phyloP scores from a whole-genome alignment of 2,888 invertebrate genomes.

The Conistra vaccinii region DNA sequence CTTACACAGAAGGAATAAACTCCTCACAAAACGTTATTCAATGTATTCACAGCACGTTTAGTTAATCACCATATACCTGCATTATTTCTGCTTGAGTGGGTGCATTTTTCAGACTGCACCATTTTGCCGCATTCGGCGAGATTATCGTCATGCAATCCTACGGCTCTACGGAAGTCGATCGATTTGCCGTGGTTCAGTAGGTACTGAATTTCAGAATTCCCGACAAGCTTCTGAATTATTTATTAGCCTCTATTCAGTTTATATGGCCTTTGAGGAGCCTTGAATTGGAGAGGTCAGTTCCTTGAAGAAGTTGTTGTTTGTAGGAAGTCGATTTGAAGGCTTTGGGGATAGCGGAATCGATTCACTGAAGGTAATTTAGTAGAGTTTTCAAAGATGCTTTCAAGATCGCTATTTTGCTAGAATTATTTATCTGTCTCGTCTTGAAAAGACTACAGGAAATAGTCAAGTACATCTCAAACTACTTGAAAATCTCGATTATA shows the following conservation, averaged over 20 bases:
- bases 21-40: slow-evolving; percentile 1
- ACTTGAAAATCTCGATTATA: slow-evolving; percentile 6
- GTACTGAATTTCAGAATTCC: slow-evolving; percentile 43
- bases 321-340: slow-evolving; percentile 11
- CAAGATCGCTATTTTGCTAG: slow-evolving; percentile 1
- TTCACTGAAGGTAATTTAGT: slow-evolving; percentile 19
- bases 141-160: slow-evolving; percentile 53
- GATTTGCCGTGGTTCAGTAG: slow-evolving; percentile 31
- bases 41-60: slow-evolving; percentile 50
- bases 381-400: slow-evolving; percentile 7
- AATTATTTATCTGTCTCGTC: background rate
- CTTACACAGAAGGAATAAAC: background rate
- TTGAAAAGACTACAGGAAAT: background rate
- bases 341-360: slow-evolving; percentile 16
- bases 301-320: slow-evolving; percentile 23
- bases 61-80: slow-evolving; percentile 47
- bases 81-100: slow-evolving; percentile 41
- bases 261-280: slow-evolving; percentile 37
- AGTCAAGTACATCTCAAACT: background rate
- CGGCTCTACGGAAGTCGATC: slow-evolving; percentile 47
- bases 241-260: slow-evolving; percentile 39
- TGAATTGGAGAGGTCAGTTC: slow-evolving; percentile 23
- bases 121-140: slow-evolving; percentile 52
- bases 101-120: slow-evolving; percentile 41
- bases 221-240: slow-evolving; percentile 48